Evolutionary conservation across 2,797 vertebrate genomes (phyloP).

Genomic region (Gobionotothen gibberifrons): DNA sequence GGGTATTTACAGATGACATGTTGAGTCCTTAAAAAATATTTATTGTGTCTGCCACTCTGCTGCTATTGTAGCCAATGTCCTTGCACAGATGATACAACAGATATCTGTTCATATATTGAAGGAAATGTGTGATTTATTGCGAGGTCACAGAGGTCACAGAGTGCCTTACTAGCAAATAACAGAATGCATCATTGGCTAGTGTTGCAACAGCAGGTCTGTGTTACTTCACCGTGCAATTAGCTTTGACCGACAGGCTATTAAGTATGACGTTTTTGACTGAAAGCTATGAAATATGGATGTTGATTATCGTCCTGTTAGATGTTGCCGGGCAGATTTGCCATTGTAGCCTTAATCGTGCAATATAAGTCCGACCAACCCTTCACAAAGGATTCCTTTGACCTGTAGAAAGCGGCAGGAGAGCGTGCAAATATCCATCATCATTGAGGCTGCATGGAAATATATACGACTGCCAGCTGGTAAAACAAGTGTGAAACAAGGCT

Average conservation of each 20-base stretch:
- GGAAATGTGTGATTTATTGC: constrained; percentile 70
- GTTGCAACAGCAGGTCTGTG: constrained; percentile 36
- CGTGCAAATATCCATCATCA: constrained; percentile 95
- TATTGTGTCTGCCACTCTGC: constrained; percentile 77
- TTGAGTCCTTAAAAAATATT: constrained; percentile 83
- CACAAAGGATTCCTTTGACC: constrained; percentile 90
- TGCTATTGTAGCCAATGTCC: constrained; percentile 71
- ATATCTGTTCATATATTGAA: constrained; percentile 69
- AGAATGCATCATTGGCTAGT: constrained; percentile 50
- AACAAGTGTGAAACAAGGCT: constrained; percentile 67
- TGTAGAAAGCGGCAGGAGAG: constrained; percentile 86
- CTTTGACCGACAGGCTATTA: constrained; percentile 62
- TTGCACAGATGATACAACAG: constrained; percentile 76
- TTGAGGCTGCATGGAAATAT: constrained; percentile 79
- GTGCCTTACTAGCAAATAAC: constrained; percentile 85
- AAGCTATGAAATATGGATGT: constrained; percentile 66
- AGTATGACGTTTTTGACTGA: constrained; percentile 63
- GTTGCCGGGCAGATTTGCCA: constrained; percentile 91
- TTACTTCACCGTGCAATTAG: constrained; percentile 63
- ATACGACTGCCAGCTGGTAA: constrained; percentile 59
- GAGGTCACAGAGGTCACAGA: constrained; percentile 79
- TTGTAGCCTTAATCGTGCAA: constrained; percentile 86
- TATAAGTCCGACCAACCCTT: constrained; percentile 87
- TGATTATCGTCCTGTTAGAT: constrained; percentile 69
- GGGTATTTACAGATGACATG: constrained; percentile 83